These are phyloP conservation scores for Zeuzera pyrina DNA, from an alignment of 2,888 invertebrate genomes.

Conservation along the genomic window DNA sequence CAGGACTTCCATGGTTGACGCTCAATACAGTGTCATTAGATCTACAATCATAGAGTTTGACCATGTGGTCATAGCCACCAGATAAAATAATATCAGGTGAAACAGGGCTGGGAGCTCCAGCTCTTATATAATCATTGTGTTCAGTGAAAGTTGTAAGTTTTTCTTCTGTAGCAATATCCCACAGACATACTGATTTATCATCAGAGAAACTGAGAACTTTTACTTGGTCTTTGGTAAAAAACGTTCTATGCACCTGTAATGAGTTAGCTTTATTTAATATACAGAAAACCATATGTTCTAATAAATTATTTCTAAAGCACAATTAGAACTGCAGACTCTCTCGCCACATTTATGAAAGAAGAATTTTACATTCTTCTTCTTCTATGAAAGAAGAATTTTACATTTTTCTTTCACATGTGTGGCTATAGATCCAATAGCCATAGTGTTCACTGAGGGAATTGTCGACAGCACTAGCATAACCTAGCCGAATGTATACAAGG, in stretches of 20 bases:
- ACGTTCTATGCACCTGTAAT: constrained; percentile 81
- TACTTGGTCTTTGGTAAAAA: constrained; percentile 84
- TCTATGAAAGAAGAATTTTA: too few species aligned
- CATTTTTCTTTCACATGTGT: too few species aligned
- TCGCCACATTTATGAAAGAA: too few species aligned
- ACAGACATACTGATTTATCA: constrained; percentile 88
- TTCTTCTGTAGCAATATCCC: constrained; percentile 92
- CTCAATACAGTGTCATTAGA: constrained; percentile 78
- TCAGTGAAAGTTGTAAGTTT: constrained; percentile 76
- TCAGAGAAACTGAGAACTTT: constrained; percentile 92
- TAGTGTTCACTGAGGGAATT: too few species aligned
- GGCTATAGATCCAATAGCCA: too few species aligned
- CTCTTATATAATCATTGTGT: constrained; percentile 87
- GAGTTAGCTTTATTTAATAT: too few species aligned
- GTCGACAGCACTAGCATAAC: too few species aligned
- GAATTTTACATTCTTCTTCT: too few species aligned
- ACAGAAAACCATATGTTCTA: too few species aligned
- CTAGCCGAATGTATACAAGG: too few species aligned
- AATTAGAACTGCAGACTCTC: too few species aligned
- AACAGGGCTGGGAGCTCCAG: constrained; percentile 85
- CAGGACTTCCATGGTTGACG: constrained; percentile 90
- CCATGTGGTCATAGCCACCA: constrained; percentile 90
- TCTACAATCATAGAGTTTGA: constrained; percentile 91
- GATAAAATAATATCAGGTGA: constrained; percentile 84
- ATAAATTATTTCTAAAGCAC: too few species aligned